Base-by-base conservation (phyloP, 1,140 invertebrate species). In the Papilio glaucus region DNA sequence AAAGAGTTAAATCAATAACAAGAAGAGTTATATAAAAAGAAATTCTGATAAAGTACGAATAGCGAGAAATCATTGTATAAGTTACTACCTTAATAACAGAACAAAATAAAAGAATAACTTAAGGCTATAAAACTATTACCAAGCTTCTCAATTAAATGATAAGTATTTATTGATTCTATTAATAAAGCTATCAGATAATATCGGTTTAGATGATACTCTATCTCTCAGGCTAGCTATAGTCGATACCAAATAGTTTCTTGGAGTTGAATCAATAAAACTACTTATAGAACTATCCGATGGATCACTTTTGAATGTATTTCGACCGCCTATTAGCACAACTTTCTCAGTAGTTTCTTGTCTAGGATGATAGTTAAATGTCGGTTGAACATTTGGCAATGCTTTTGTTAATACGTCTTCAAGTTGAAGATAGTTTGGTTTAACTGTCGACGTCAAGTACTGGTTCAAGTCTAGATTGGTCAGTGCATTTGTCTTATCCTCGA, bases 81-180 rank as follows among this genome's bases (percentile, higher is more conserved):
- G 6, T 33, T 33, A 33, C 29, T 33, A 33, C 6, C 29, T 33
- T 33, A 33, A 33, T 33, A 33, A 33, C 29, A 33, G 6, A 2
- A 33, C 29, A 33, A 33, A 33, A 62, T 41, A 26, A 4, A 39
- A 9, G 18, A 5, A 53, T 29, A 70, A 21, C 21, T 49, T 18
- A 65, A 33, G 18, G 18, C 29, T 61, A 3, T 33, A 33, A 33
- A 33, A 33, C 2, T 33, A 33, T 33, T 41, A 41, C 13, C 4
- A n/a, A 53, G 21, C n/a, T n/a, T n/a, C n/a, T 61, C 73, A 78
- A 21, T 78, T 81, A 41, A 83, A 83, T 26, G 61, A 73, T 45
- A 85, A 77, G 77, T 80, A 82, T 72, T 81, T 90, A 76, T 88
- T 89, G 15, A 92, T 88, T 67, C 82, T 89, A 72, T 85, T 77